Percentiles rank a stretch among this genome's conserved stretches.
Evolutionary conservation across 1,140 invertebrate genomes (phyloP).

Genomic region (Lethocerus indicus): DNA sequence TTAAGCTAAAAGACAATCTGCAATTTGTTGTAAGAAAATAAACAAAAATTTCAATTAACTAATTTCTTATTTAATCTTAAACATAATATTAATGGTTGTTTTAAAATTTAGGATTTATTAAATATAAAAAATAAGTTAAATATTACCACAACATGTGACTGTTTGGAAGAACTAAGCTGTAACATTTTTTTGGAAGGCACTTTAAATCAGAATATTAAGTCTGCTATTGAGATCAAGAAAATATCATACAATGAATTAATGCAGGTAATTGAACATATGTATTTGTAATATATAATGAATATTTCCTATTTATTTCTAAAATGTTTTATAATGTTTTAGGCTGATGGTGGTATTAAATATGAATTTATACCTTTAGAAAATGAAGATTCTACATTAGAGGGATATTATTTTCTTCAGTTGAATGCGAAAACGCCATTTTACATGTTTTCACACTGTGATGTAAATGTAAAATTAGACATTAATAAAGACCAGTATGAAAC

Average conservation of each 20-base stretch:
- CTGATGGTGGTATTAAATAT: constrained; percentile 29
- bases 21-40: constrained; percentile 23
- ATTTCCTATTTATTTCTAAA: background rate
- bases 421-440: constrained; percentile 34
- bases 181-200: no score
- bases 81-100: constrained; percentile 18
- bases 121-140: constrained; percentile 46
- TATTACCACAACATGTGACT: constrained; percentile 39
- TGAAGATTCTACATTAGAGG: constrained; percentile 19
- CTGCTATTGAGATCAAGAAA: background rate
- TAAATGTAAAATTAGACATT: constrained; percentile 27
- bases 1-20: constrained; percentile 31
- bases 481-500: constrained; percentile 32
- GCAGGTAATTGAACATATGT: background rate
- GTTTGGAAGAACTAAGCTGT: constrained; percentile 33
- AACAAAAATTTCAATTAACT: background rate
- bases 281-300: background rate
- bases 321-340: constrained; percentile 20
- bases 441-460: constrained; percentile 28
- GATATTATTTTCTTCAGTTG: constrained; percentile 27
- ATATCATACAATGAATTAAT: background rate
- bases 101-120: constrained; percentile 35
- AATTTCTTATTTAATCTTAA: background rate
- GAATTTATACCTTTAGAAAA: constrained; percentile 23
- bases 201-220: background rate